Base-by-base conservation (phyloP, 1,140 invertebrate genomes). In the Drosophila fuyamai region DNA sequence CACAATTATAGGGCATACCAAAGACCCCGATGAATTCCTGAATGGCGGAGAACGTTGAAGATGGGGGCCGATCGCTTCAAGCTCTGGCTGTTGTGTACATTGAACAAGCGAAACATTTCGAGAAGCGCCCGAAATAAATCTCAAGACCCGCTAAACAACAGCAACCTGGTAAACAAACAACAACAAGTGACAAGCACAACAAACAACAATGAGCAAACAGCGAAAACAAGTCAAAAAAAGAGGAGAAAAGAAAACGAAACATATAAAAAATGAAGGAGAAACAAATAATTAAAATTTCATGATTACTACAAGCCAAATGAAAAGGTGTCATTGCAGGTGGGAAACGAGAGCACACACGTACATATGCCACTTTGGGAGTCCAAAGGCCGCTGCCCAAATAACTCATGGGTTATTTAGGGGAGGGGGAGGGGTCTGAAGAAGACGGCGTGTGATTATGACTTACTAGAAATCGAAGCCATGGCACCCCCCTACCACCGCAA, bases 281-380 rank as follows among this genome's bases (percentile, higher is more conserved):
- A 62, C 50, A 60, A 36, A 58, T 58, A 47, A 76, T 50, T 61
- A 48, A 59, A 61, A 61, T 72, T 88, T 88, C 70, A 79, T 82
- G 71, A 76, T 88, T 86, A 79, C 81, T 71, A 50, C 62, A 41
- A 18, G 38, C 16, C 56, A 55, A 76, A 67, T 68, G 48, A 58
- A 70, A 81, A 84, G 84, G 84, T 84, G 84, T 89, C 84, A 76
- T 89, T 89, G 77, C 81, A 83, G 84, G 80, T 84, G 84, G 89
- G 84, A 89, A 89, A 89, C 86, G 84, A 79, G 80, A 89, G 80
- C 84, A 89, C 80, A 88, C 84, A 76, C 67, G 83, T 62, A 36
- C 63, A 83, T 62, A 36, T 70, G 48, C 55, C 76, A 53, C 75
- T 44, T 63, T 43, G 63, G 57, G 5, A 35, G 38, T 23, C 54